Evolutionary conservation across 2,113 vertebrate species (phyloP).

Genomic region (Leptocoma aspasia): DNA sequence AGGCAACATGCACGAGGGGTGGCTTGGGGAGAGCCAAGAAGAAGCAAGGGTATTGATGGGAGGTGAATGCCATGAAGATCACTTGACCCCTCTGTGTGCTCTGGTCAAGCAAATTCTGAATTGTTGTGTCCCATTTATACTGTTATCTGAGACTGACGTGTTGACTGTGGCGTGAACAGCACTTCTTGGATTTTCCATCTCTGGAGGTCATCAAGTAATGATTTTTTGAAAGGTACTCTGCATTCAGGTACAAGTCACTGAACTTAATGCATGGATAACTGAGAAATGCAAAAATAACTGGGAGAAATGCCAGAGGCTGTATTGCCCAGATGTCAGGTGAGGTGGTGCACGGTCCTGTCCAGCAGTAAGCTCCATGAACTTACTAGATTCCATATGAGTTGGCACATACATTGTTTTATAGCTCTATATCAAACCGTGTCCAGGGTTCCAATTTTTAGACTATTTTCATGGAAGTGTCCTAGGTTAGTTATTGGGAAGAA

Average conservation of each 20-base stretch:
- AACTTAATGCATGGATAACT: neutral
- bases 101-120: neutral
- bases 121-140: neutral
- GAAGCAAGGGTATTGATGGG: fast-evolving
- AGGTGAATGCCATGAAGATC: neutral
- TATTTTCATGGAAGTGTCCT: neutral
- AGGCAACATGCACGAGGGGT: neutral
- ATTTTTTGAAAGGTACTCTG: neutral
- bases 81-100: neutral
- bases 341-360: neutral
- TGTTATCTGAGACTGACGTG: neutral
- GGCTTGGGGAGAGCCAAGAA: neutral
- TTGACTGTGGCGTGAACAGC: neutral
- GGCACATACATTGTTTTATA: neutral
- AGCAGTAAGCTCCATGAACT: neutral
- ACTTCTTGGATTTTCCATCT: neutral
- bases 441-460: neutral
- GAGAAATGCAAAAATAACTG: neutral
- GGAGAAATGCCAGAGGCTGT: neutral
- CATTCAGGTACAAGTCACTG: neutral
- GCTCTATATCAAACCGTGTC: neutral
- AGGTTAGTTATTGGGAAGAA: neutral
- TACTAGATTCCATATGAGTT: fast-evolving
- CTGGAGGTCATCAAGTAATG: neutral
- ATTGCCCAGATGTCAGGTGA: neutral